Evolutionary conservation across 2,888 invertebrate species (phyloP).

Genomic region (Phortica magna): DNA sequence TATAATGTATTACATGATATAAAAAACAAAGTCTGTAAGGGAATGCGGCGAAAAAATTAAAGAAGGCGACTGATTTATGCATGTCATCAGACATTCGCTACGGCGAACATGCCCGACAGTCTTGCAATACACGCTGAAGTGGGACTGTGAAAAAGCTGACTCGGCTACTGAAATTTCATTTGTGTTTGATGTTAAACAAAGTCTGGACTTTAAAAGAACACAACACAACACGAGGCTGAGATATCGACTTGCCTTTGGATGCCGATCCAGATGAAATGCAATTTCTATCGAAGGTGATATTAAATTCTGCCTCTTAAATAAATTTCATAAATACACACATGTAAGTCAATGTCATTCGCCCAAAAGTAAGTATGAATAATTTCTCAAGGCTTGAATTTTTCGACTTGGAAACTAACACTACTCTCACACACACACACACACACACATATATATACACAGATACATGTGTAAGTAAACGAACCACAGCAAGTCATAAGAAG

Average conservation of each 20-base stretch:
- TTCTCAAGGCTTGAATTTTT: constrained; percentile 58
- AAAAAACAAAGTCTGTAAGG: not conserved
- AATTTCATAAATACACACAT: constrained; percentile 54
- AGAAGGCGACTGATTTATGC: constrained; percentile 21
- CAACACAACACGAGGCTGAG: constrained; percentile 63
- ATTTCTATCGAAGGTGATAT: no score
- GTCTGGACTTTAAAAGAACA: no score
- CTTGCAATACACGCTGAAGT: not conserved
- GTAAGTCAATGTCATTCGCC: constrained; percentile 68
- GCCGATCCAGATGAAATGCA: no score
- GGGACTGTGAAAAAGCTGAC: no score
- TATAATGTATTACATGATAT: not conserved
- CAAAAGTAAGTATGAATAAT: constrained; percentile 73
- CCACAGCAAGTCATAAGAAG: constrained; percentile 58
- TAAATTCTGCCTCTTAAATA: no score
- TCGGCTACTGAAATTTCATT: no score
- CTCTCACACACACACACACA: constrained; percentile 38
- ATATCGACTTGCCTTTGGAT: no score
- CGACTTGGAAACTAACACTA: not conserved
- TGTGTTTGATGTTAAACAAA: constrained; percentile 60
- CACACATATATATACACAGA: not conserved
- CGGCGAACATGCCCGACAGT: constrained; percentile 5
- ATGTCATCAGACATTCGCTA: constrained; percentile 21
- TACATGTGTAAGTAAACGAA: constrained; percentile 15
- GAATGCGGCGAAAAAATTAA: not conserved